Evolutionary conservation across 2,888 invertebrate species (phyloP), one percentile per base, ranked within the genome.

Genomic region (Caenorhabditis imperialis): DNA sequence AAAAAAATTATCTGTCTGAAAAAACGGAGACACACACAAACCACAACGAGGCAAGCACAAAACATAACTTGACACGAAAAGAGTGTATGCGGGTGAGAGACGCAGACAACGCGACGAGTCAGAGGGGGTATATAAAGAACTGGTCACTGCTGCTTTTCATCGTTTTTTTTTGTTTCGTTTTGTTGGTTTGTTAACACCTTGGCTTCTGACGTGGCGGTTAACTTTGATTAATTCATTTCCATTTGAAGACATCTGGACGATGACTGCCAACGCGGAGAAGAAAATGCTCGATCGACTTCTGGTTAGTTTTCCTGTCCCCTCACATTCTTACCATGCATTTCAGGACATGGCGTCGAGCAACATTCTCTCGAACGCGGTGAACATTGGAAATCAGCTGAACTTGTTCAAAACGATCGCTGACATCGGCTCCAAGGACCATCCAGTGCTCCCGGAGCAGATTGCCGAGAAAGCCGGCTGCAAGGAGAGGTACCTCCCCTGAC

Each of bases 401-500:
- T 40, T 81, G 20, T 81, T 81, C 70, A 50, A 74, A 12, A 62
- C 69, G 16, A 35, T 81, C 14, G 54, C 61, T 16, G 42, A 55
- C 16, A 40, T 71, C 50, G 71, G 60, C 6, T 58, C 38, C 35
- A 62, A 57, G 20, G 61, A 75, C 5, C 35, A 61, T 8, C 79
- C 79, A 5, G 74, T 70, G 2, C 55, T 70, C 2, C 73, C 76
- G 2, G 62, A 48, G 10, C 38, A 51, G 35, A 54, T 81, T 23
- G 79, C 81, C 10, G 53, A 74, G 18, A 51, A 40, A 12, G 71
- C 77, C 10, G 71, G 51, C 0, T 74, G 74, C 23, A 79, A 79
- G 25, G 71, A 77, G 20, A 70, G 79, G 62, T n/a, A n/a, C n/a
- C n/a, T n/a, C n/a, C n/a, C n/a, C n/a, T n/a, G n/a, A n/a, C n/a